These are phyloP conservation scores for Halcyon leucocephala DNA, from an alignment of 2,797 vertebrate genomes.

Conservation along the genomic window DNA sequence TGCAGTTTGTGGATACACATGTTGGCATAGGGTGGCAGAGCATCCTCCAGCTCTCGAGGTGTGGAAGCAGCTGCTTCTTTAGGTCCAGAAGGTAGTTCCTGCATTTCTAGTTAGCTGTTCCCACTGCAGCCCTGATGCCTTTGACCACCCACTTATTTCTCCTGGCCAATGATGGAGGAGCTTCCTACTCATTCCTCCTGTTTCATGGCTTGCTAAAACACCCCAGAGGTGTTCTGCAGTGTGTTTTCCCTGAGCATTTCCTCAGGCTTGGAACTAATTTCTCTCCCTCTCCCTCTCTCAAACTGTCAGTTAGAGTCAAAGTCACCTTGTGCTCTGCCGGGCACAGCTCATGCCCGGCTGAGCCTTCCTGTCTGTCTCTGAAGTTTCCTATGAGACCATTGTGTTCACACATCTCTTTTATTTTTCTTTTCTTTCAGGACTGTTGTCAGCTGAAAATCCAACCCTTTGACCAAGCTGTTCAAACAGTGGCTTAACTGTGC, in stretches of 20 bases:
- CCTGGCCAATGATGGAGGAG: background rate
- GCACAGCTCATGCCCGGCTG: constrained; percentile 43
- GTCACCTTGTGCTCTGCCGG: constrained; percentile 43
- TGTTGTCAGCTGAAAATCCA: constrained; percentile 73
- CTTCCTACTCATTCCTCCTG: background rate
- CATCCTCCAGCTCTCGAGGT: background rate
- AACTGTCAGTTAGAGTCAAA: constrained; percentile 58
- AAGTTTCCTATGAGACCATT: constrained; percentile 62
- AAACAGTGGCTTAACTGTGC: constrained; percentile 76
- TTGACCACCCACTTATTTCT: background rate
- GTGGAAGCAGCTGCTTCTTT: background rate
- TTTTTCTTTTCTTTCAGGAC: constrained; percentile 67
- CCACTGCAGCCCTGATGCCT: background rate
- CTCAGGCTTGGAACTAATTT: constrained; percentile 23
- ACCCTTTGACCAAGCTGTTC: constrained; percentile 71
- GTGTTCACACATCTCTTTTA: constrained; percentile 61
- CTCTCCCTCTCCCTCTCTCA: background rate
- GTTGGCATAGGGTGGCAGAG: background rate
- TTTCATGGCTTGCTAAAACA: background rate
- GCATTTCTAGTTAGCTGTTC: background rate
- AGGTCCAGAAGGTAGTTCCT: background rate
- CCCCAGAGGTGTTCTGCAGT: background rate
- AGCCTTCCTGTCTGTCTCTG: constrained; percentile 63
- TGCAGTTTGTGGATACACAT: background rate
- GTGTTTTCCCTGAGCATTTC: constrained; percentile 18